Percentiles rank a stretch among this genome's conserved stretches.
phyloP scores from a whole-genome alignment of 2,113 vertebrate species.

The Odocoileus virginianus region DNA sequence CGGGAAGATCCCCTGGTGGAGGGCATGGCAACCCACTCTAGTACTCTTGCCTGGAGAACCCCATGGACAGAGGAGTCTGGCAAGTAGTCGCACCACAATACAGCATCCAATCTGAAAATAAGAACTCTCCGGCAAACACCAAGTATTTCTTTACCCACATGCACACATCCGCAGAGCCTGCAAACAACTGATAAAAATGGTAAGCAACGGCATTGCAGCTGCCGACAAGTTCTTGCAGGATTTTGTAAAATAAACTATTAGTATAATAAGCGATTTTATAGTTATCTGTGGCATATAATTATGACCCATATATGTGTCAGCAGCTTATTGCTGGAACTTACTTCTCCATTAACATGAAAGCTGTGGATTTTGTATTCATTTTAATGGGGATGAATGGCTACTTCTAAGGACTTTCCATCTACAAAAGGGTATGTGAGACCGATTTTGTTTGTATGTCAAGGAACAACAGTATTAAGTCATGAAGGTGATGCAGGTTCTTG shows the following conservation, averaged over 20 bases:
- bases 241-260: not conserved
- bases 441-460: not conserved
- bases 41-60: not conserved
- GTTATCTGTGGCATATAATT: slow-evolving; percentile 20
- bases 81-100: rapidly evolving
- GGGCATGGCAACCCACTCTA: not conserved
- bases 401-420: not conserved
- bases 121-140: not conserved
- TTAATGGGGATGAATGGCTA: not conserved
- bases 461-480: not conserved
- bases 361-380: not conserved
- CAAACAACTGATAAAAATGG: not conserved
- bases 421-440: not conserved
- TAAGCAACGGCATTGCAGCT: not conserved
- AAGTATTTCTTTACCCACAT: not conserved
- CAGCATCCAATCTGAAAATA: not conserved
- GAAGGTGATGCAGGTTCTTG: not conserved
- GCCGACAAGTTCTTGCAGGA: not conserved
- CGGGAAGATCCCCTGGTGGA: not conserved
- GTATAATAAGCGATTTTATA: slow-evolving; percentile 29
- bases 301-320: not conserved
- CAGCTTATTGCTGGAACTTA: not conserved
- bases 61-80: not conserved
- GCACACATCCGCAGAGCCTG: not conserved
- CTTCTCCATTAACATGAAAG: not conserved